phyloP scores from a whole-genome alignment of 1,140 invertebrate species.

The Venustaconcha ellipsiformis region DNA sequence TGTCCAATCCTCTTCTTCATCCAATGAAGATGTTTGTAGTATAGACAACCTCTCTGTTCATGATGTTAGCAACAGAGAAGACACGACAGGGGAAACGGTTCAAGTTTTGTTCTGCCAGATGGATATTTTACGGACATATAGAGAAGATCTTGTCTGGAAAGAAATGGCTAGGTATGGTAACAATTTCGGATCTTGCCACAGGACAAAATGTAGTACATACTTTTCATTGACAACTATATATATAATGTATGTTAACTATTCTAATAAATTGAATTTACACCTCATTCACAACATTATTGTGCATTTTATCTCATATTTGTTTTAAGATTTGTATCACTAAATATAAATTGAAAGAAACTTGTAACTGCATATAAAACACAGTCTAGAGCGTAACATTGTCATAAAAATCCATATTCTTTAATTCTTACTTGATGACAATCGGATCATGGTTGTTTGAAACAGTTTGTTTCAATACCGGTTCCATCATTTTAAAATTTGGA shows the following conservation, averaged over 20 bases:
- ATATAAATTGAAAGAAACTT: background rate
- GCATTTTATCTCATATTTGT: background rate
- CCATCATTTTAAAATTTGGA: background rate
- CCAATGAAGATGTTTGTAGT: too few species aligned
- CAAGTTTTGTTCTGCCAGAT: constrained; percentile 51
- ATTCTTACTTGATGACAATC: too few species aligned
- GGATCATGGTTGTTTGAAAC: too few species aligned
- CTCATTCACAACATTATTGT: background rate
- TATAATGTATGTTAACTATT: background rate
- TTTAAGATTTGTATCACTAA: background rate
- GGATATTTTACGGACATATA: constrained; percentile 50
- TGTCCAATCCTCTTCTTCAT: too few species aligned
- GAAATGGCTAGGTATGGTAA: constrained; percentile 54
- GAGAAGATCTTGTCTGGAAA: constrained; percentile 52
- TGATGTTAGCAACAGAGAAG: too few species aligned
- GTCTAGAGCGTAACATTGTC: too few species aligned
- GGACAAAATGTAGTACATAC: background rate
- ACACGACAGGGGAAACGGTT: too few species aligned
- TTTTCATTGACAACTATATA: background rate
- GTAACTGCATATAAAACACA: too few species aligned
- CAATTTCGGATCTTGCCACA: background rate
- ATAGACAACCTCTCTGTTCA: too few species aligned
- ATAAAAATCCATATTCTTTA: too few species aligned
- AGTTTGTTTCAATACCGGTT: background rate
- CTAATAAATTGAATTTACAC: background rate